These are phyloP conservation scores for Aptenodytes forsteri DNA, from an alignment of 2,113 vertebrate species.

Conservation along the genomic window DNA sequence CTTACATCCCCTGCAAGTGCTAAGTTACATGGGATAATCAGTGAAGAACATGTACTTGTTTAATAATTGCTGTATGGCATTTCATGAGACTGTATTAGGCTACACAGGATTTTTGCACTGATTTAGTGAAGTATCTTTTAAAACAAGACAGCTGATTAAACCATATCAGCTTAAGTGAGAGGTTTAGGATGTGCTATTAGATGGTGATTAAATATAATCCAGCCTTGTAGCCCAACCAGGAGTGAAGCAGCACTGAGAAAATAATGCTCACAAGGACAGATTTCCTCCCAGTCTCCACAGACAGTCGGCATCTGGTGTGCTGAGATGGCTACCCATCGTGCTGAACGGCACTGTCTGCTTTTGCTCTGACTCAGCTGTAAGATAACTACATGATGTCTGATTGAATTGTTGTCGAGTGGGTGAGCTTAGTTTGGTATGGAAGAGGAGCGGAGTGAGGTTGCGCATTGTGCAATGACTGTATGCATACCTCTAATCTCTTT, in stretches of 20 bases:
- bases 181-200: neutral
- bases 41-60: neutral
- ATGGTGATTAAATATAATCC: neutral
- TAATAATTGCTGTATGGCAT: neutral
- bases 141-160: neutral
- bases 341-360: neutral
- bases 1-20: neutral
- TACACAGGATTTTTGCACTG: neutral
- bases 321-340: rapidly evolving
- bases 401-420: rapidly evolving
- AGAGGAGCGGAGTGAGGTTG: neutral
- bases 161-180: neutral
- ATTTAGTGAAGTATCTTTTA: neutral
- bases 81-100: neutral
- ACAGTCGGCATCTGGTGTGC: rapidly evolving
- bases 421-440: rapidly evolving
- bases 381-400: neutral
- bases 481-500: neutral
- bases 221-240: neutral
- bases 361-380: neutral
- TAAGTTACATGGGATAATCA: neutral
- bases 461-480: rapidly evolving
- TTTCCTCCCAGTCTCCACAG: neutral
- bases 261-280: neutral
- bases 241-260: neutral